Base-by-base conservation (phyloP, 2,888 invertebrate species). In the Latheticus oryzae region DNA sequence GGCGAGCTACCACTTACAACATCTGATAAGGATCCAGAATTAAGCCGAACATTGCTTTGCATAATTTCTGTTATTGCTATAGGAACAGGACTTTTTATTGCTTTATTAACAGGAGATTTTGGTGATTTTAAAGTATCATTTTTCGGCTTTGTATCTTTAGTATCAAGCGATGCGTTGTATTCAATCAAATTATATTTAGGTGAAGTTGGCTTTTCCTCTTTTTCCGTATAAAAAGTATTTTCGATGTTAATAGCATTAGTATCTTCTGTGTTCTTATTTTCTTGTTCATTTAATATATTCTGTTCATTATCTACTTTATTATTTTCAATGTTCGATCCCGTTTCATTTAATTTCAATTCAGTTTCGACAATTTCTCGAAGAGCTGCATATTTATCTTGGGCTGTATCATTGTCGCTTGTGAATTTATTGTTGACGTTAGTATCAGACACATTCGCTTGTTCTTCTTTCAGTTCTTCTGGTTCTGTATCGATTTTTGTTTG, bases 311-410 rank as follows among this genome's bases (percentile, higher is more conserved):
- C 80, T 73, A 84, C 80, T 53, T 82, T 82, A 0, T 81, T 81
- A 58, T 82, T 82, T 50, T 83, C 62, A n/a, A n/a, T n/a, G 65
- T 83, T 82, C 3, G 80, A 71, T 57, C 82, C 82, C 81, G 66
- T 47, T 64, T 68, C 60, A 53, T 65, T 61, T 67, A 77, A 55
- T 65, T 75, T 66, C 73, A 81, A 35, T 79, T 80, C 60, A 80
- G 81, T 68, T 70, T 87, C 86, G 0, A 85, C 87, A 23, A 90
- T 90, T 71, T 92, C 92, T 0, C 93, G 81, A 40, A 93, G 76
- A 0, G 93, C 93, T 0, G 93, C 93, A 73, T 93, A 93, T 68
- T 87, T 86, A 76, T 92, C 92, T 62, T 82, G 83, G n/a, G 81
- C 79, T 7, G 47, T 42, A 26, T 53, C 37, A 4, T 38, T 59